These are phyloP conservation scores for Nezara viridula DNA, from an alignment of 2,888 invertebrate genomes.

Conservation along the genomic window DNA sequence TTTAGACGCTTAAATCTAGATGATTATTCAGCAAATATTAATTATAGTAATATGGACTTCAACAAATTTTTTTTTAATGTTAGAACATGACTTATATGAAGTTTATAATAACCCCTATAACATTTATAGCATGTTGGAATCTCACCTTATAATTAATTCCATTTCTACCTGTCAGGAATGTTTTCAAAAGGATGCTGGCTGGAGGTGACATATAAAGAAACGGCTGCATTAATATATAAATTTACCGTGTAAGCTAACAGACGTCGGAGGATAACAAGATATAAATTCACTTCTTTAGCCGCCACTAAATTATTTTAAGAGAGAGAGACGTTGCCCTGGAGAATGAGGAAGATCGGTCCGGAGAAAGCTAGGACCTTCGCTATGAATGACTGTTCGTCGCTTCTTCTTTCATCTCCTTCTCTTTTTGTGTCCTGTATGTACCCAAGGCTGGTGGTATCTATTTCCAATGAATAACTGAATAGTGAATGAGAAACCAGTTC, in stretches of 20 bases:
- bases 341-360: background rate
- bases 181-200: background rate
- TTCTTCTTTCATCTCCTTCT: slow-evolving; percentile 6
- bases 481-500: background rate
- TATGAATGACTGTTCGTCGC: slow-evolving; percentile 1
- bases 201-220: background rate
- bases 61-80: too few species aligned
- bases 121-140: background rate
- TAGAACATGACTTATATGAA: background rate
- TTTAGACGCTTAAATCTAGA: too few species aligned
- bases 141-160: background rate
- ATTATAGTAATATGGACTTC: too few species aligned
- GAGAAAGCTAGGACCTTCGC: background rate
- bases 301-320: background rate
- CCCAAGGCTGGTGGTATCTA: background rate
- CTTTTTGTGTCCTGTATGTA: background rate
- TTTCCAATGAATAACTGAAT: background rate
- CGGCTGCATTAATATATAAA: background rate
- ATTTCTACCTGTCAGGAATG: background rate
- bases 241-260: background rate
- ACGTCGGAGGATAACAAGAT: background rate
- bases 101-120: background rate
- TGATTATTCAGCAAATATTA: too few species aligned
- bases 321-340: background rate
- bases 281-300: background rate